Evolutionary conservation across 2,888 invertebrate species (phyloP).

Genomic region (Euspilapteryx auroguttella): DNA sequence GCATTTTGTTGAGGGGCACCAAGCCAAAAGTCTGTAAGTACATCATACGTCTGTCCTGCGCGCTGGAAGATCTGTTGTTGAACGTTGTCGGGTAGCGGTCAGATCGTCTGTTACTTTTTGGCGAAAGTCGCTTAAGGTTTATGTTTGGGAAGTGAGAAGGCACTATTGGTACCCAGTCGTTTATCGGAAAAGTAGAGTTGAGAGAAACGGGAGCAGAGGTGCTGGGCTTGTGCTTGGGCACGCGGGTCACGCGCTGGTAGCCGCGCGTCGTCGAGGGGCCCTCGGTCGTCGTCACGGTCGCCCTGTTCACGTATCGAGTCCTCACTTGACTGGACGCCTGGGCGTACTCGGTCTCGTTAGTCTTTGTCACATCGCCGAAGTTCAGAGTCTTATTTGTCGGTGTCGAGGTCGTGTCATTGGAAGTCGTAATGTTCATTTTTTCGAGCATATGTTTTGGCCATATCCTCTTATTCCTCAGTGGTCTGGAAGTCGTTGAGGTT

Average conservation of each 20-base stretch:
- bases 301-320: conserved; percentile 2
- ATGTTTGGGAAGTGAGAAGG: conserved; percentile 28
- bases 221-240: conserved; percentile 23
- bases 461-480: conserved; percentile 44
- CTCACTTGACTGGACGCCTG: conserved; percentile 1
- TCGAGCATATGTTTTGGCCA: conserved; percentile 39
- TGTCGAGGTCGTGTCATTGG: conserved; percentile 17
- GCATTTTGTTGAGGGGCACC: conserved; percentile 17
- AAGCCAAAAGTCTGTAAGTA: conserved; percentile 38
- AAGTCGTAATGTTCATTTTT: conserved; percentile 18
- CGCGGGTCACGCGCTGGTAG: conserved; percentile 37
- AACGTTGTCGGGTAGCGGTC: conserved; percentile 9
- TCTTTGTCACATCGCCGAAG: conserved; percentile 19
- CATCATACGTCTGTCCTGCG: conserved; percentile 21
- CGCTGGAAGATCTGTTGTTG: conserved; percentile 9
- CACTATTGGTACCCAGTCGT: conserved; percentile 49
- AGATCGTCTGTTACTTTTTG: conserved; percentile 25
- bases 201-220: conserved; percentile 1
- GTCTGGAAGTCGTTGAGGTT: conserved; percentile 31
- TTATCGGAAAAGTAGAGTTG: conserved; percentile 16
- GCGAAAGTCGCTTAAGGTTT: conserved; percentile 2
- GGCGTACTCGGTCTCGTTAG: conserved; percentile 10
- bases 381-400: conserved; percentile 20
- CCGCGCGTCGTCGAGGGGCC: conserved; percentile 20
- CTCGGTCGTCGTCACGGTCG: conserved; percentile 12